Percentiles rank a stretch among this genome's conserved stretches.
Conservation (phyloP, 2,113 vertebrate species). For the Pipa parva region DNA sequence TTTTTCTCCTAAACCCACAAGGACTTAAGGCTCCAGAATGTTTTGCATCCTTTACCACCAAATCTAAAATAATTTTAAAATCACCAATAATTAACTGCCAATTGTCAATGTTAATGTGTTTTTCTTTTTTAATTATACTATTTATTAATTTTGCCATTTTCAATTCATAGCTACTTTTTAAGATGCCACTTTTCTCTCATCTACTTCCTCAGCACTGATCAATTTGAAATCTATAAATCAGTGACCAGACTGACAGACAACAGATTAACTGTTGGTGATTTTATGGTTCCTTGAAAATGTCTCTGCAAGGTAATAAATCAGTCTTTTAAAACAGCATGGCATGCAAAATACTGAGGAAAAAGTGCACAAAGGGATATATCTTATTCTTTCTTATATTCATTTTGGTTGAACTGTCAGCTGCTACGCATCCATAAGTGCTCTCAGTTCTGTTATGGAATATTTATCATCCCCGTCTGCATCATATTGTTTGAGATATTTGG, state of each 20-base stretch:
- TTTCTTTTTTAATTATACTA: too few relatives aligned
- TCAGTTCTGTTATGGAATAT: conserved; percentile 64
- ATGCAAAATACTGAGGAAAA: conserved; percentile 45
- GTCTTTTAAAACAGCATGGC: conserved; percentile 33
- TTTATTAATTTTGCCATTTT: too few relatives aligned
- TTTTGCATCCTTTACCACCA: background rate
- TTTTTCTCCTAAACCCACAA: background rate
- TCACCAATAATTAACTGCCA: conserved; percentile 45
- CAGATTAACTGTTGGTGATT: too few relatives aligned
- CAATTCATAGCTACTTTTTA: too few relatives aligned
- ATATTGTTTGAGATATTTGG: conserved; percentile 54
- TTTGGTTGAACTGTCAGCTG: conserved; percentile 37
- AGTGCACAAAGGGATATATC: conserved; percentile 45
- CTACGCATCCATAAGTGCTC: conserved; percentile 60
- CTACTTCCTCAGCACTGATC: too few relatives aligned
- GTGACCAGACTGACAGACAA: too few relatives aligned
- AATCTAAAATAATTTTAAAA: conserved; percentile 35
- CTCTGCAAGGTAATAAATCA: conserved; percentile 46
- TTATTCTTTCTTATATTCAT: conserved; percentile 46
- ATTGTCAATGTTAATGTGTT: too few relatives aligned
- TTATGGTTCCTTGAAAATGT: too few relatives aligned
- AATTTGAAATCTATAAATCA: too few relatives aligned
- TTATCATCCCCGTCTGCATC: conserved; percentile 62
- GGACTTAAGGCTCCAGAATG: background rate
- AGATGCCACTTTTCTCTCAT: too few relatives aligned